Base-by-base conservation (phyloP, 2,113 vertebrate genomes). In the Megaceryle torquata region DNA sequence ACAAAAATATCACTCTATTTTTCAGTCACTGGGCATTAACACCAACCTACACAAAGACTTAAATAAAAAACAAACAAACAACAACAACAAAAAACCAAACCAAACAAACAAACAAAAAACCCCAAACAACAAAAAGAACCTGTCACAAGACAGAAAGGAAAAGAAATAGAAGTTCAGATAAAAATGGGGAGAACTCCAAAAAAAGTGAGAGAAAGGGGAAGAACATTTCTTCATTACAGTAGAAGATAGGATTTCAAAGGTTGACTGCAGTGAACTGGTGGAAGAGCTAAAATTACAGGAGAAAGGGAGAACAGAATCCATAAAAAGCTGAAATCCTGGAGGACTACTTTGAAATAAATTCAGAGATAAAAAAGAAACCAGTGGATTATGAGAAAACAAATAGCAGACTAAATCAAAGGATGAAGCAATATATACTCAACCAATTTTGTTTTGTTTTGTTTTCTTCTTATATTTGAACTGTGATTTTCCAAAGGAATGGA, bases 91-190 rank as follows among this genome's bases (percentile, higher is more conserved):
- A 50, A 78, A 50, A 13, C 12, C 39, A 43, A 46, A 51, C 50
- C 24, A 51, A 51, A 7, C 46, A 48, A 48, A 20, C 46, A 41
- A 41, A 41, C 39, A 41, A 41, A 41, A 41, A 41, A 41, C 39
- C 39, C 39, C 39, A 41, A 46, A 20, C 24, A 51, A 15, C 9
- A n/a, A 54, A 51, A 78, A 44, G 11, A 50, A 15, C 12, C 51
- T 56, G 50, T 28, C 63, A 96, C 59, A 48, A 84, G 60, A 95
- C 86, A 94, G 50, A 88, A 90, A 81, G n/a, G 10, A 69, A 87
- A 90, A 86, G 20, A 86, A 84, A 59, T 21, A 44, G n/a, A 46
- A 68, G 10, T 35, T 94, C 56, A 82, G 29, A 77, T 56, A 72
- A 84, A 88, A 91, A 78, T 12, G 17, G 53, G 75, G 68, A 71